A percentile compares a stretch with the other conserved stretches of the same genome.
These are phyloP conservation scores for Sterna hirundo DNA, from an alignment of 2,113 vertebrate species.

Conservation along the genomic window DNA sequence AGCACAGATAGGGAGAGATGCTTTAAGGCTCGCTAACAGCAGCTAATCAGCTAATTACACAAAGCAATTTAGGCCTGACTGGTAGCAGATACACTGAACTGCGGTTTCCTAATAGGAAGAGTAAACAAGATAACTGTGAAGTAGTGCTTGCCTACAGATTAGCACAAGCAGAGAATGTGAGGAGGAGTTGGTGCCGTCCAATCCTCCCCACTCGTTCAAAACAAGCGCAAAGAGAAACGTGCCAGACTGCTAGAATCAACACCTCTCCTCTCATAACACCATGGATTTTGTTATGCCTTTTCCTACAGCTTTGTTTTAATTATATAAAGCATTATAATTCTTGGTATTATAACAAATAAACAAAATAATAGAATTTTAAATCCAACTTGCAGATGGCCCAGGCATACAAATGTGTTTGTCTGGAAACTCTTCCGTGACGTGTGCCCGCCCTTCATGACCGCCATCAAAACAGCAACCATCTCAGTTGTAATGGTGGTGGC, in stretches of 20 bases:
- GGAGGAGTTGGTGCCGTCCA: background rate
- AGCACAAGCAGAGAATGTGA: background rate
- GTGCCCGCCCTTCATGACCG: background rate
- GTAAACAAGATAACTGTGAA: background rate
- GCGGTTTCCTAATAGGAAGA: background rate
- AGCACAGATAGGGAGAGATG: background rate
- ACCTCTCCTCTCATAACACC: background rate
- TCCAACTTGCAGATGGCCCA: background rate
- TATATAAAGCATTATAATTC: background rate
- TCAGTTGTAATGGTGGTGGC: background rate
- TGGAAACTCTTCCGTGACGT: background rate
- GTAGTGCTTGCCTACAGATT: background rate
- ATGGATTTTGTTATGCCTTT: fast-evolving
- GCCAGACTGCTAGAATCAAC: background rate
- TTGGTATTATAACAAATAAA: background rate
- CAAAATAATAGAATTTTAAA: background rate
- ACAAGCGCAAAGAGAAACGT: fast-evolving
- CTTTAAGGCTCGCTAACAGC: background rate
- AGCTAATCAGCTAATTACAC: background rate
- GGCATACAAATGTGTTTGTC: background rate
- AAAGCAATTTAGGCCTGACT: background rate
- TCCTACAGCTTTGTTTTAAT: background rate
- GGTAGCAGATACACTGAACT: background rate
- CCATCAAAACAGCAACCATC: fast-evolving
- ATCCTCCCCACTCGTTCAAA: background rate